Evolutionary conservation across 1,140 invertebrate species (phyloP).

Genomic region (Ladona fulva): DNA sequence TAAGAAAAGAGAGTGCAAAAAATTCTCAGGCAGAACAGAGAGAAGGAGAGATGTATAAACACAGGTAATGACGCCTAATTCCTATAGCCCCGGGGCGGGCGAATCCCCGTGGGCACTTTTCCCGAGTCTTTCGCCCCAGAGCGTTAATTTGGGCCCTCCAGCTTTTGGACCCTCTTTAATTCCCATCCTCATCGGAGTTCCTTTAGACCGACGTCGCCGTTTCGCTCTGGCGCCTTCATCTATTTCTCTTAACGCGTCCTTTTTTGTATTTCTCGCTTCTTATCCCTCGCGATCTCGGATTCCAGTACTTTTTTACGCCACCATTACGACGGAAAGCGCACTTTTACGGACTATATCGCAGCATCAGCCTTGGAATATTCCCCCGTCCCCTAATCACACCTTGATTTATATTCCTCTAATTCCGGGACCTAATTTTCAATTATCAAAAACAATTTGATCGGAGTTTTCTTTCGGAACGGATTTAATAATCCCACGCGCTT

Average conservation of each 20-base stretch:
- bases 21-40: not conserved
- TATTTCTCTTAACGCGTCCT: not conserved
- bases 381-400: too few relatives aligned
- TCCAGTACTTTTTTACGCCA: not conserved
- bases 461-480: too few relatives aligned
- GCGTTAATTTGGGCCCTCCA: not conserved
- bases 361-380: not conserved
- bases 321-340: not conserved
- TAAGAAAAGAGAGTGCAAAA: not conserved
- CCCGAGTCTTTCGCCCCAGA: not conserved
- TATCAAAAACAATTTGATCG: too few relatives aligned
- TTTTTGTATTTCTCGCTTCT: not conserved
- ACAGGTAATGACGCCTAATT: conserved; percentile 5
- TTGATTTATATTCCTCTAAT: too few relatives aligned
- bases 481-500: too few relatives aligned
- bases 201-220: not conserved
- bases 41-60: not conserved
- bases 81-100: not conserved
- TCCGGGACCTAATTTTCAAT: too few relatives aligned
- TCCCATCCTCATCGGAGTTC: not conserved
- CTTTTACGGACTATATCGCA: not conserved
- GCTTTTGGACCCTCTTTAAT: not conserved
- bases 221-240: not conserved
- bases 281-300: not conserved
- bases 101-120: not conserved